A percentile compares a stretch with the other conserved stretches of the same genome.
Evolutionary conservation across 2,888 invertebrate genomes (phyloP).

Genomic region (Yponomeuta evonymella): DNA sequence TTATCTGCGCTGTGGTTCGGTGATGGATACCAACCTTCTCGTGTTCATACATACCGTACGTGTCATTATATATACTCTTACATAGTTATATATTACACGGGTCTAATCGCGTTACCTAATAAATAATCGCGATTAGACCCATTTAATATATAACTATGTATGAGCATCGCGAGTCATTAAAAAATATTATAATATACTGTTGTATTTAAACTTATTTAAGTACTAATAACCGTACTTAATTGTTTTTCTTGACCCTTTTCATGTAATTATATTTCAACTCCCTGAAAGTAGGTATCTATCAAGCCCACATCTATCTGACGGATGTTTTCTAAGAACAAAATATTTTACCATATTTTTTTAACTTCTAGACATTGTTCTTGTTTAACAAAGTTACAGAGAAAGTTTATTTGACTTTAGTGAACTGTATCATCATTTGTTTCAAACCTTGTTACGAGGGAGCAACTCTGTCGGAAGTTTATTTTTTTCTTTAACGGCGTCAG

Average conservation of each 20-base stretch:
- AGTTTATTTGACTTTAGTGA: conserved; percentile 10
- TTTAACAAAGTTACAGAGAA: neutral
- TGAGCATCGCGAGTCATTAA: too few species aligned
- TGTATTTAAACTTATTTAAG: too few species aligned
- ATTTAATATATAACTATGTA: too few species aligned
- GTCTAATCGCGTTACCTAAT: too few species aligned
- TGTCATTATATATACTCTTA: too few species aligned
- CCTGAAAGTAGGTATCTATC: neutral
- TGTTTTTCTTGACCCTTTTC: neutral
- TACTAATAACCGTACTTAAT: too few species aligned
- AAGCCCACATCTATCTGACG: neutral
- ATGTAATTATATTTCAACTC: neutral
- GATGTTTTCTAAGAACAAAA: neutral
- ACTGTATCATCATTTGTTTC: conserved; percentile 13
- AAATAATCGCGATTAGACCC: too few species aligned
- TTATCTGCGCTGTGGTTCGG: conserved; percentile 57
- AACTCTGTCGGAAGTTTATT: conserved; percentile 12
- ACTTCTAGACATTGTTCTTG: neutral
- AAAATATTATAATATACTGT: too few species aligned
- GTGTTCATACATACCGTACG: neutral
- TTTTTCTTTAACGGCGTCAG: neutral
- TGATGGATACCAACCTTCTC: conserved; percentile 44
- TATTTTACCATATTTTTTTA: neutral
- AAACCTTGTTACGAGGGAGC: conserved; percentile 13
- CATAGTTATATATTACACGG: too few species aligned